Evolutionary conservation across 2,113 vertebrate species (phyloP).

Genomic region (Stercorarius parasiticus): DNA sequence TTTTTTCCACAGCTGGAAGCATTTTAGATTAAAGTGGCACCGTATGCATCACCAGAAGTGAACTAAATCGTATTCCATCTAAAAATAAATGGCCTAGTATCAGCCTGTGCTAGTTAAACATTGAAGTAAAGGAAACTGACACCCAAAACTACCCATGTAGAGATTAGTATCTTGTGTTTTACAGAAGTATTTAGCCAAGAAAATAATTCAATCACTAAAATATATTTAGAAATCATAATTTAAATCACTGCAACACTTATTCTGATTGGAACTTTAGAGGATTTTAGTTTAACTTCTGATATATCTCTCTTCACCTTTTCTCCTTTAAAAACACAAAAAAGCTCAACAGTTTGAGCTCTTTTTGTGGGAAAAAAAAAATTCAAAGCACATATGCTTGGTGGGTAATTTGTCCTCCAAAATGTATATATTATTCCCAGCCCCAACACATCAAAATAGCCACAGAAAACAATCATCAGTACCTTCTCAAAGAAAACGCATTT

Average conservation of each 20-base stretch:
- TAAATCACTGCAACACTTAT: not conserved
- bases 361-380: not conserved
- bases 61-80: not conserved
- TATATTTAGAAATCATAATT: not conserved
- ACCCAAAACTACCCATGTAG: not conserved
- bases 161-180: not conserved
- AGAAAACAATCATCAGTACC: fast-evolving
- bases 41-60: not conserved
- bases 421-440: not conserved
- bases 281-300: not conserved
- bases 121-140: not conserved
- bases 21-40: not conserved
- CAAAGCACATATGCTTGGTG: not conserved
- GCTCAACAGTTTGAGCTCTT: not conserved
- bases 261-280: not conserved
- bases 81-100: slow-evolving; percentile 52
- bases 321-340: not conserved
- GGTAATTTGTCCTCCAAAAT: not conserved
- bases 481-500: not conserved
- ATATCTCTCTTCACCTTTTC: not conserved
- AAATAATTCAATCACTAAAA: not conserved
- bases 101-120: not conserved
- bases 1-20: not conserved
- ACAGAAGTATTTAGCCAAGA: not conserved
- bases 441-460: fast-evolving